Conservation (phyloP, 2,888 invertebrate species). For the Odiellus spinosus region DNA sequence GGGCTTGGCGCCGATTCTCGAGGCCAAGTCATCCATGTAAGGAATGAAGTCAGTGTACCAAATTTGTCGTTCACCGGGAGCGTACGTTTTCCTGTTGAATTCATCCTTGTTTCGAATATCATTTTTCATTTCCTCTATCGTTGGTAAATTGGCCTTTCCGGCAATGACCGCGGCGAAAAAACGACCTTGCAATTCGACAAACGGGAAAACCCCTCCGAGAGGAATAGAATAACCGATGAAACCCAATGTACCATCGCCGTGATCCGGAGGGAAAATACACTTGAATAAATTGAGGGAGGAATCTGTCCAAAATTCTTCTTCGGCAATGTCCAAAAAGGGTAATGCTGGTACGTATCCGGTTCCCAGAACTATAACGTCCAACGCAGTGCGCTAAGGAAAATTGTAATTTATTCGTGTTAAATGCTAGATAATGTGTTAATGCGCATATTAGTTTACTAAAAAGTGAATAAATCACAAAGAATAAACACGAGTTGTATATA, state of each 20-base stretch:
- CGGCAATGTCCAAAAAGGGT: conserved; percentile 22
- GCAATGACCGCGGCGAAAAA: conserved; percentile 30
- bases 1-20: conserved; percentile 22
- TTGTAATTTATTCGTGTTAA: too few relatives aligned
- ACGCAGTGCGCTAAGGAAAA: too few relatives aligned
- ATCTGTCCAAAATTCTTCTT: too few relatives aligned
- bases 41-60: too few relatives aligned
- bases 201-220: conserved; percentile 33
- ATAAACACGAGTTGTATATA: too few relatives aligned
- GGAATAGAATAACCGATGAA: conserved; percentile 34
- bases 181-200: conserved; percentile 34
- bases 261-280: conserved; percentile 30
- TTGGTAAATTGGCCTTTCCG: conserved; percentile 9
- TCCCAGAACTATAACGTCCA: too few relatives aligned
- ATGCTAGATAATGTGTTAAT: too few relatives aligned
- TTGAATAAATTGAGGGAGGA: conserved; percentile 25
- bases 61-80: too few relatives aligned
- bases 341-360: conserved; percentile 30
- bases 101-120: conserved; percentile 3
- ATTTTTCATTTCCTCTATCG: conserved; percentile 12
- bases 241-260: conserved; percentile 29
- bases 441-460: too few relatives aligned
- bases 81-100: conserved; percentile 1
- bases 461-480: too few relatives aligned
- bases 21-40: too few relatives aligned